Evolutionary conservation across 2,797 vertebrate species (phyloP), one percentile per base, ranked within the genome.

Genomic region (Labroides dimidiatus): DNA sequence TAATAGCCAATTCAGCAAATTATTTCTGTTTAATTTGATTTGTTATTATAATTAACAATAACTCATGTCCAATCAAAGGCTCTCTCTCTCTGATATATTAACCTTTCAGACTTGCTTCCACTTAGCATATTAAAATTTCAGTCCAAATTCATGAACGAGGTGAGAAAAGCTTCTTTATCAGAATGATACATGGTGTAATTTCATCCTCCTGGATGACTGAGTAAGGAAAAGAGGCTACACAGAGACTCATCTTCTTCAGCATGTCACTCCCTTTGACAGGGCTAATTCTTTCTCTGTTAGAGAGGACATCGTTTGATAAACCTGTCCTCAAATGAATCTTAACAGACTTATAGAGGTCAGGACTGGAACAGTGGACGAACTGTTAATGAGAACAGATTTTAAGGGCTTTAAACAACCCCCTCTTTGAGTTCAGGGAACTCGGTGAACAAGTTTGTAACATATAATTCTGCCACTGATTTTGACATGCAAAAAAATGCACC

Each of bases 1-100:
- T 85, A 89, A 92, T 93, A 95, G 95, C 95, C 96, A 95, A 96
- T 97, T 96, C 95, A 94, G 94, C 92, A 95, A 96, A 97, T 97
- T 95, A 95, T 95, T 95, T 93, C 85, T 90, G 94, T 94, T 96
- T 95, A 94, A 96, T 96, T 96, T 93, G 92, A 94, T 95, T 95
- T 92, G 87, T 94, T 93, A 94, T 93, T 93, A 94, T 95, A 85
- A 87, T 96, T 96, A 96, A 88, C 89, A 78, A 94, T 94, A 96
- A 94, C 94, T 94, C 91, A 93, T 82, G 76, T 95, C 94, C 84
- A 90, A 87, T 92, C 88, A 89, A 73, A 74, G 79, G 77, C 64
- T 65, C 81, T 94, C 92, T 94, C 93, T 94, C 93, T 93, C 91
- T 92, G 90, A 91, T 94, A 94, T 95, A 95, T 96, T 92, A 94